Percentiles rank a stretch among this genome's conserved stretches.
Conservation (phyloP, 2,113 vertebrate species). For the Thymallus thymallus region DNA sequence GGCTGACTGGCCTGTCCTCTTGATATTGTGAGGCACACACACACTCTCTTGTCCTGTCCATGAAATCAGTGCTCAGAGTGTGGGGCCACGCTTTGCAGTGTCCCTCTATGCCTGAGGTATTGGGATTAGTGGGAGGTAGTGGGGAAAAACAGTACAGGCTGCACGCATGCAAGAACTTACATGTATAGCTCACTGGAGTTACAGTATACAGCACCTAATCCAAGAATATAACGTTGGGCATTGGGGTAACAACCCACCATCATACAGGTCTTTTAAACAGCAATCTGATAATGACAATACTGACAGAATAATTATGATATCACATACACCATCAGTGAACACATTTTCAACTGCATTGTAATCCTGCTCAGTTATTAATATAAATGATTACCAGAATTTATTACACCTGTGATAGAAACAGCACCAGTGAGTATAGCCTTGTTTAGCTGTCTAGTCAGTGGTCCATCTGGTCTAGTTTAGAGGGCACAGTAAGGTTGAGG, state of each 20-base stretch:
- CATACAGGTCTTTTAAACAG: no score
- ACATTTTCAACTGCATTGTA: no score
- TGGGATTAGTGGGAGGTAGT: slow-evolving; percentile 62
- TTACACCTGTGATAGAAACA: slow-evolving; percentile 58
- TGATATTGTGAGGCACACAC: slow-evolving; percentile 31
- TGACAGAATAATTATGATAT: no score
- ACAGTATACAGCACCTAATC: slow-evolving; percentile 12
- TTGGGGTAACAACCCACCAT: no score
- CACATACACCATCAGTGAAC: no score
- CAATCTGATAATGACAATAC: no score
- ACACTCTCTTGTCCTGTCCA: slow-evolving; percentile 42
- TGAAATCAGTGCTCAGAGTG: slow-evolving; percentile 69
- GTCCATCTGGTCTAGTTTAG: slow-evolving; percentile 13
- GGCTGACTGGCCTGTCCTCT: slow-evolving; percentile 50
- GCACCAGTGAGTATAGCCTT: slow-evolving; percentile 49
- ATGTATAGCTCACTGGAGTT: slow-evolving; percentile 44
- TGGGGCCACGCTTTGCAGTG: slow-evolving; percentile 62
- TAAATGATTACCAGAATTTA: slow-evolving; percentile 16
- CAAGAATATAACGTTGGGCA: neutral
- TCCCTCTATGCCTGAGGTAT: slow-evolving; percentile 57
- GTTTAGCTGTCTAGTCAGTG: slow-evolving; percentile 45
- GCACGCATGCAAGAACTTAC: slow-evolving; percentile 54
- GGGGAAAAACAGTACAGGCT: slow-evolving; percentile 10
- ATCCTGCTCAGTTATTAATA: slow-evolving; percentile 23
- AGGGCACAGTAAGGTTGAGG: slow-evolving; percentile 66